Percentiles rank a stretch among this genome's conserved stretches.
phyloP scores from a whole-genome alignment of 2,797 vertebrate genomes.

The Rhinichthys osculus region DNA sequence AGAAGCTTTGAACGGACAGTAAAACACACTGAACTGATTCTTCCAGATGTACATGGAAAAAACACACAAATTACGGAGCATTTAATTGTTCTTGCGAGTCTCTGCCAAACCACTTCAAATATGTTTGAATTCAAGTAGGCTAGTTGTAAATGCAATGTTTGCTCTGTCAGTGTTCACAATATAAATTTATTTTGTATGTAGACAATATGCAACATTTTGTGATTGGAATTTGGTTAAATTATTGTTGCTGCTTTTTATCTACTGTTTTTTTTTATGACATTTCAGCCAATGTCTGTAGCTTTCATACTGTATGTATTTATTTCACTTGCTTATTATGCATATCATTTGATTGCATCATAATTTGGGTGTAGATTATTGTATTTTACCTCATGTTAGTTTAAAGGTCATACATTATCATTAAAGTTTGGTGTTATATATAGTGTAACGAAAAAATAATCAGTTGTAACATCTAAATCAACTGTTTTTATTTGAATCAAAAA shows the following conservation, averaged over 20 bases:
- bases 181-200: not conserved
- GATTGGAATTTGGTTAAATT: not conserved
- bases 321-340: not conserved
- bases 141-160: not conserved
- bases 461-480: no score
- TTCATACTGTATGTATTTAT: not conserved
- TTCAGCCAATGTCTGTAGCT: not conserved
- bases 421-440: not conserved
- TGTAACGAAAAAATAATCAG: not conserved
- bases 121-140: not conserved
- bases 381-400: not conserved
- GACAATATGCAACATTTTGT: not conserved
- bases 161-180: not conserved
- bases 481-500: not conserved
- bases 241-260: not conserved
- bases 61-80: not conserved
- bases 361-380: not conserved
- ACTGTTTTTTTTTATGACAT: not conserved
- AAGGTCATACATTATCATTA: no score
- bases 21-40: not conserved
- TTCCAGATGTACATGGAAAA: not conserved
- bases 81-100: not conserved
- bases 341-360: not conserved
- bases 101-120: constrained; percentile 9
- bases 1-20: not conserved